Evolutionary conservation across 2,113 vertebrate genomes (phyloP), one percentile per base, ranked within the genome.

Genomic region (Falco punctatus): DNA sequence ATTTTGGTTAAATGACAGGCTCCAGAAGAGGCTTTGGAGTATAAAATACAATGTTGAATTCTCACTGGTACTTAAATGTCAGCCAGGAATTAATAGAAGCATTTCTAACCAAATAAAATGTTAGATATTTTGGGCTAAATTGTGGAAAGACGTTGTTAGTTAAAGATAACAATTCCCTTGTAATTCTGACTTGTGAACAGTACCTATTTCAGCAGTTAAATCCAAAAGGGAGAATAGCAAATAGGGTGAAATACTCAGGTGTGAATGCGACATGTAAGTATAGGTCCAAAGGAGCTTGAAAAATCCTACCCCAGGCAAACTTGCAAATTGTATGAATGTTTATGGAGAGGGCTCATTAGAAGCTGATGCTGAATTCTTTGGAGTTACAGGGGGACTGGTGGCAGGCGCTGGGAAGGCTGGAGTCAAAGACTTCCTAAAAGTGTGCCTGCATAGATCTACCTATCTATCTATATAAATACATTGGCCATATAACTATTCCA

Each of bases 31-130:
- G 8, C 72, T 92, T 87, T 35, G 52, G 58, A 89, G 73, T 89
- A 26, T 87, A 72, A 78, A 73, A 94, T 71, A 32, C 5, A 7
- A 61, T 64, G 42, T 27, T 77, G 72, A 78, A 73, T 42, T 91
- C 54, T 94, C 23, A 42, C 79, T 87, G 33, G 70, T 70, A 48
- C 16, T 30, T 90, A 72, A 88, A 55, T 93, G 81, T 61, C 54
- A 96, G 59, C 33, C 78, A 88, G 70, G 85, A 42, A 80, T 97
- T 82, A 65, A 61, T 84, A 52, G 86, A 90, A 73, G 58, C 13
- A 13, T 85, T 96, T 94, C 55, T 46, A 87, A 66, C 27, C 18
- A 62, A 80, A 73, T 77, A 75, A 86, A 92, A 57, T 1, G 3
- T 79, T 81, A 44, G 15, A 27, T 64, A 75, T 32, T 46, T 95